Evolutionary conservation across 2,797 vertebrate species (phyloP), one percentile per base, ranked within the genome.

Genomic region (Sebastes matsubarae): DNA sequence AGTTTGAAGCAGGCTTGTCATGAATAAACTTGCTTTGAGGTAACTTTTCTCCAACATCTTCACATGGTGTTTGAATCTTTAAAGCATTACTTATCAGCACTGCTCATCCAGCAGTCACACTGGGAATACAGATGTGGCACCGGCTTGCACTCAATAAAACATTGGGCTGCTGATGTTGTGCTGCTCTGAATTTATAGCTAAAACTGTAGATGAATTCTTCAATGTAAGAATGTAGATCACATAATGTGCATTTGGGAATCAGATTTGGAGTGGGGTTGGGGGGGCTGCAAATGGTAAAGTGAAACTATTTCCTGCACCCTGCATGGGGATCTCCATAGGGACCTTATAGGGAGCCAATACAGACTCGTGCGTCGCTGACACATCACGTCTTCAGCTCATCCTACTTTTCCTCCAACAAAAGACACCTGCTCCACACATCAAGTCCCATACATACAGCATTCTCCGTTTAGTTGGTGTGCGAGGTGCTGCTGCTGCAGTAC

Each of bases 401-500:
- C 46, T 67, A 29, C 75, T 83, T 76, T 29, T 65, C 8, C 50
- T 38, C 11, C 46, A 34, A 24, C 20, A 3, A 68, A 9, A 38
- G 5, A 38, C 36, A 38, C 36, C 57, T 55, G 72, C 80, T 66
- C 57, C 30, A 24, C 25, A 36, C 72, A 29, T 42, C 50, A 6
- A 60, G 32, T 58, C 65, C 10, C 50, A 52, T 46, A 46, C 20
- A 52, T 46, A 46, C 63, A 24, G 57, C 66, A 1, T 32, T 42
- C 46, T 32, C 27, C 20, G 36, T 9, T 18, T 38, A 9, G 18
- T n/a, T 24, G 60, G 11, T 65, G 70, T 64, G 75, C 65, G 66
- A 55, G 22, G 55, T 83, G 84, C 42, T 83, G 84, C 84, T 89
- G 88, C 84, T 89, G 88, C 90, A 94, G 95, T 42, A 96, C 95